Evolutionary conservation across 1,140 invertebrate species (phyloP).

Genomic region (Drosophila insularis): DNA sequence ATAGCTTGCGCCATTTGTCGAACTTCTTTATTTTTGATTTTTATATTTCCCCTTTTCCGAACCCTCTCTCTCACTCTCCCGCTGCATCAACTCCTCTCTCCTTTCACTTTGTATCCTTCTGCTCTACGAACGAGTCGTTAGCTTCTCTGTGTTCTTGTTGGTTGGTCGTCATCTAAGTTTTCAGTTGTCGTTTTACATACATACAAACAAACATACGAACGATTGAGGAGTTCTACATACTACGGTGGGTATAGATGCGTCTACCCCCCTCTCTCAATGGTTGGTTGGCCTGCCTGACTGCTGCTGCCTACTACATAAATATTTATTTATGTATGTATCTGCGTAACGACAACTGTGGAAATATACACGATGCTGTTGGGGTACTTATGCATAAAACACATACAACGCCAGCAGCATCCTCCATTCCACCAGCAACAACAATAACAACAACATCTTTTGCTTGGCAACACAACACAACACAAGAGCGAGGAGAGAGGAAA

Average conservation of each 20-base stretch:
- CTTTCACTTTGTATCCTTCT: background rate
- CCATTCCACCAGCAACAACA: conserved; percentile 37
- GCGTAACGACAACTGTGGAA: conserved; percentile 34
- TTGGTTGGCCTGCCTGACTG: conserved; percentile 29
- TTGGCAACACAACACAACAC: conserved; percentile 44
- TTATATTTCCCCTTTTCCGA: conserved; percentile 31
- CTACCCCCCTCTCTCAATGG: conserved; percentile 7
- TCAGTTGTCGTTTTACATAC: conserved; percentile 7
- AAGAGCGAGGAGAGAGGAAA: conserved; percentile 26
- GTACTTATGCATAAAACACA: conserved; percentile 45
- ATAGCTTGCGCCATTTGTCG: conserved; percentile 60
- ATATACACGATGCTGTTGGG: conserved; percentile 19
- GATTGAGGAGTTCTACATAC: background rate
- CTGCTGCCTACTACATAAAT: conserved; percentile 38
- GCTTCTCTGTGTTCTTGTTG: conserved; percentile 15
- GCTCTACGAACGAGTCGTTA: conserved; percentile 16
- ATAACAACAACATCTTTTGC: conserved; percentile 32
- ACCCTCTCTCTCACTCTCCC: conserved; percentile 18
- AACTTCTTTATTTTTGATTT: conserved; percentile 58
- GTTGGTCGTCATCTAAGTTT: conserved; percentile 15
- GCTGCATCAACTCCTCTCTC: background rate
- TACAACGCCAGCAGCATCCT: conserved; percentile 33
- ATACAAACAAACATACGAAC: background rate
- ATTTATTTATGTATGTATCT: conserved; percentile 49
- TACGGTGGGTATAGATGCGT: background rate